Evolutionary conservation across 92 coral and sea anemone genomes (phyloP), one percentile per base, ranked within the genome.

Genomic region (Scolanthus callimorphus): DNA sequence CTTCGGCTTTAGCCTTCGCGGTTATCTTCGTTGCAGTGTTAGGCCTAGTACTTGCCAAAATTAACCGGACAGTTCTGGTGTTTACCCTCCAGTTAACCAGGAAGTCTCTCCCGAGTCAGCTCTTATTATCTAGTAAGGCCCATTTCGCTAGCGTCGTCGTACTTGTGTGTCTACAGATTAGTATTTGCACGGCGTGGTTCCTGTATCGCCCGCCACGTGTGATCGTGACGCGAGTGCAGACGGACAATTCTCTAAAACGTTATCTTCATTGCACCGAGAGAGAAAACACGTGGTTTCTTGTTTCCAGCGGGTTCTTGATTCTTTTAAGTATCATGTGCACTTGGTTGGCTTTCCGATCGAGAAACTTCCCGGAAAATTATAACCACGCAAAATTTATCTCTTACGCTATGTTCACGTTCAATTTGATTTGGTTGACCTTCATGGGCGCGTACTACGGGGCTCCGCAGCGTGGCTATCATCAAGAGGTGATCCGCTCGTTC

Each of bases 321-420:
- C 3, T 65, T 1, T 71, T 85, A 13, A 85, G 88, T 63, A 27
- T 85, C 24, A 53, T 63, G 25, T 81, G 94, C 26, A 90, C 97
- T 20, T 55, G 45, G 27, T 61, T 90, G 41, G 97, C 95, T 2
- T 83, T 69, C 44, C 68, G 62, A 57, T 88, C 95, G 3, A 74
- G 90, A 22, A 76, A 78, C 53, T 52, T 86, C 27, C 97, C 97
- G 0, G 82, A 90, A 67, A 90, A 86, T 51, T 90, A 81, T 63
- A 90, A 90, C 84, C 89, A 84, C 37, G 95, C 89, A n/a, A 79
- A 68, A 78, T 77, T 81, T 62, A 83, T 90, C 19, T 78, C 84
- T 15, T 61, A 74, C 10, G 86, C 88, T n/a, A 81, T 85, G 95
- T 85, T 85, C 29, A 85, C 95, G 11, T 85, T 85, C 63, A 70